A percentile compares a stretch with the other conserved stretches of the same genome.
Evolutionary conservation across 1,140 invertebrate genomes (phyloP).

Genomic region (Euwallacea similis): DNA sequence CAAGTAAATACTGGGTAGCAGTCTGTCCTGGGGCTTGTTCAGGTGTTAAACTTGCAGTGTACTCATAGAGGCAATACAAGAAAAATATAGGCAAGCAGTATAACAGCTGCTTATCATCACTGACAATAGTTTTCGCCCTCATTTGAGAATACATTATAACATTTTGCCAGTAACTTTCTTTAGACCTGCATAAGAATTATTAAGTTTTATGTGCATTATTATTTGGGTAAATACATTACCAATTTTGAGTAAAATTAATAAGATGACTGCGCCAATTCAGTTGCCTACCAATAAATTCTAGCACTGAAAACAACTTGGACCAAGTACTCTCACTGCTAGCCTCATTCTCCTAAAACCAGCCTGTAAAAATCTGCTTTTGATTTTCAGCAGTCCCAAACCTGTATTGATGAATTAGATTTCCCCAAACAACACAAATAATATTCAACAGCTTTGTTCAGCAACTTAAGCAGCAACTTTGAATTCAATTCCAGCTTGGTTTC

Average conservation of each 20-base stretch:
- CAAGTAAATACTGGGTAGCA: conserved; percentile 49
- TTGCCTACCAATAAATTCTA: conserved; percentile 74
- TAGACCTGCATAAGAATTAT: conserved; percentile 51
- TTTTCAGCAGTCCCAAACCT: conserved; percentile 36
- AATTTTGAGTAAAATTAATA: conserved; percentile 53
- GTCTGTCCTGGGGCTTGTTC: conserved; percentile 47
- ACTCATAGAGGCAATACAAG: conserved; percentile 70
- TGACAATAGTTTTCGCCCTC: conserved; percentile 46
- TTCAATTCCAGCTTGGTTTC: conserved; percentile 60
- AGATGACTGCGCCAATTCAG: conserved; percentile 76
- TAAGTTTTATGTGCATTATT: background rate
- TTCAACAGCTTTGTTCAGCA: conserved; percentile 64
- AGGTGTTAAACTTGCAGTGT: conserved; percentile 57
- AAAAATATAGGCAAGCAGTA: conserved; percentile 71
- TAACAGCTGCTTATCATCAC: conserved; percentile 62
- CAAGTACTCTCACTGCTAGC: conserved; percentile 74
- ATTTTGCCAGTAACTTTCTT: conserved; percentile 73
- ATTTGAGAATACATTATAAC: conserved; percentile 54
- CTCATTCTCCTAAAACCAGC: conserved; percentile 57
- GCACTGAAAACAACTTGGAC: conserved; percentile 74
- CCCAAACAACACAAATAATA: conserved; percentile 58
- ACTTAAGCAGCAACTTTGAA: conserved; percentile 66
- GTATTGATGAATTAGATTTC: conserved; percentile 34
- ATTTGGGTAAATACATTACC: conserved; percentile 41
- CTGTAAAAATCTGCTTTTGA: background rate